Evolutionary conservation across 2,888 invertebrate genomes (phyloP).

Genomic region (Microplitis manilae): DNA sequence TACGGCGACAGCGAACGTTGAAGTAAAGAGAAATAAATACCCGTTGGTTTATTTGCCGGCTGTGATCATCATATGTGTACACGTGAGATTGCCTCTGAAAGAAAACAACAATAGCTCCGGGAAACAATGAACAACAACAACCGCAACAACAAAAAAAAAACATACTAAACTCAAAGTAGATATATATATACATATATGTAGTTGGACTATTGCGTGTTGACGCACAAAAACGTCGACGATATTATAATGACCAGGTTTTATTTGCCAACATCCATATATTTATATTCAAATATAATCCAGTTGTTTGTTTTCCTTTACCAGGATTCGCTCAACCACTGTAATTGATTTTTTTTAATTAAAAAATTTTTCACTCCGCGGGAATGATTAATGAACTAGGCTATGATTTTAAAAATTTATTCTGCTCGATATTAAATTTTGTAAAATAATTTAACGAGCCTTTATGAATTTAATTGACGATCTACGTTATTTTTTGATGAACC

Average conservation of each 20-base stretch:
- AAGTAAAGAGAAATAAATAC: constrained; percentile 19
- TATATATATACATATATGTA: neutral
- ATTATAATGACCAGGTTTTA: neutral
- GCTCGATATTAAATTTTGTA: neutral
- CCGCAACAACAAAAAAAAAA: neutral
- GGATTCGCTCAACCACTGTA: neutral
- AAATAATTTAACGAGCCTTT: neutral
- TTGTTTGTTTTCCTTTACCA: neutral
- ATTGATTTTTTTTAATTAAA: neutral
- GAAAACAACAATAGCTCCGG: neutral
- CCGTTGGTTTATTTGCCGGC: neutral
- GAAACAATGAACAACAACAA: neutral
- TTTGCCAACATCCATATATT: neutral
- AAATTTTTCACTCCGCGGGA: neutral
- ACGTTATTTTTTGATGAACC: neutral
- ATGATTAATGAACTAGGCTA: neutral
- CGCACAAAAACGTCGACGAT: neutral
- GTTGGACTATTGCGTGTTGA: neutral
- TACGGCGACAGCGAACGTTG: constrained; percentile 13
- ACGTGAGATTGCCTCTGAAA: constrained; percentile 5
- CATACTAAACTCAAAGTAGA: neutral
- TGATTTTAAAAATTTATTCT: neutral
- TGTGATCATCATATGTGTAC: constrained; percentile 18
- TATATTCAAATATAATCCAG: neutral
- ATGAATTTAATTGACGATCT: neutral